phyloP scores from a whole-genome alignment of 2,113 vertebrate genomes.

The Kryptolebias marmoratus region DNA sequence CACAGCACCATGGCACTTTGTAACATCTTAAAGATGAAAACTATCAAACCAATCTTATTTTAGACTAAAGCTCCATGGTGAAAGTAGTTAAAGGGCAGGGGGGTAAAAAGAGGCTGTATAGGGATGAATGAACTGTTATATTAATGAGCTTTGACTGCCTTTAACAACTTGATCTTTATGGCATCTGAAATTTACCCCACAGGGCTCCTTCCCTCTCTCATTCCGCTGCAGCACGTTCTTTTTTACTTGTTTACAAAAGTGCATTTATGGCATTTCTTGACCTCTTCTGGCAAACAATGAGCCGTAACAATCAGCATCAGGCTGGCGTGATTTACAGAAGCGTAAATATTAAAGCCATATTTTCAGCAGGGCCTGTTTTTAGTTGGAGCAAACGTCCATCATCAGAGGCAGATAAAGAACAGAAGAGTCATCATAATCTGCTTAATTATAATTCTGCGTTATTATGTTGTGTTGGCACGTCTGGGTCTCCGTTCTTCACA shows the following conservation, averaged over 20 bases:
- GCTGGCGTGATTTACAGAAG: conserved; percentile 4
- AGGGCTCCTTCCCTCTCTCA: conserved; percentile 6
- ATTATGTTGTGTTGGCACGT: conserved; percentile 13
- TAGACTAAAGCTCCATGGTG: conserved; percentile 39
- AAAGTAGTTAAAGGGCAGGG: conserved; percentile 42
- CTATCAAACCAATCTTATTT: conserved; percentile 44
- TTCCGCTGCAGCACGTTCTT: conserved; percentile 15
- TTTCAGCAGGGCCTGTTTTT: conserved; percentile 36
- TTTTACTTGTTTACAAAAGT: conserved; percentile 29
- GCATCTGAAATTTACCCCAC: conserved; percentile 20
- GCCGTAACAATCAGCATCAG: conserved; percentile 20
- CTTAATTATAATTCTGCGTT: conserved; percentile 13
- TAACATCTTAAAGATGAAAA: conserved; percentile 63
- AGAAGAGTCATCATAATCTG: conserved; percentile 9
- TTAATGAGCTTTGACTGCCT: conserved; percentile 41
- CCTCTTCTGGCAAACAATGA: conserved; percentile 13
- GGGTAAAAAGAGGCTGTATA: conserved; percentile 17
- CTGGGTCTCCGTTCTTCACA: not conserved
- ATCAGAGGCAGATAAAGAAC: conserved; percentile 25
- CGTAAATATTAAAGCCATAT: conserved; percentile 43
- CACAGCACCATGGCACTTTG: conserved; percentile 16
- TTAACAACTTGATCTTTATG: conserved; percentile 32
- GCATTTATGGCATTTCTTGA: conserved; percentile 1
- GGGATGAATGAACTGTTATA: conserved; percentile 23
- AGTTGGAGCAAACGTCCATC: conserved; percentile 44